Percentiles rank a stretch among this genome's conserved stretches.
Evolutionary conservation across 2,113 vertebrate genomes (phyloP).

Genomic region (Bujurquina vittata): DNA sequence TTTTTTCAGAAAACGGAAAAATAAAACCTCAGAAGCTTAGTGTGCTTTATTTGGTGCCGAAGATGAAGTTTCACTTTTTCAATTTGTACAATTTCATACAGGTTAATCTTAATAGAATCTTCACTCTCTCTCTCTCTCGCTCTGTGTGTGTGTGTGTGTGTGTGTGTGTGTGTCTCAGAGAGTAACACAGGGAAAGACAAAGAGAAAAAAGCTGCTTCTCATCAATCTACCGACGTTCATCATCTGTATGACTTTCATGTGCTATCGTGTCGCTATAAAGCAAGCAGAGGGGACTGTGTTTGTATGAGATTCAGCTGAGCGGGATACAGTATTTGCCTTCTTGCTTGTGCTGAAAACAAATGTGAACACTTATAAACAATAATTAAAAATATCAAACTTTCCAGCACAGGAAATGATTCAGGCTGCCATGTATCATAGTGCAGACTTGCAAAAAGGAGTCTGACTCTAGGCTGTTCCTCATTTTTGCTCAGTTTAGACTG

Average conservation of each 20-base stretch:
- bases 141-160: neutral
- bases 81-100: conserved; percentile 65
- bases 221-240: conserved; percentile 44
- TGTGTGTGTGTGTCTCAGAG: conserved; percentile 21
- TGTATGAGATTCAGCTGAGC: neutral
- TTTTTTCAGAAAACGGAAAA: conserved; percentile 36
- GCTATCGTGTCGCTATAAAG: conserved; percentile 5
- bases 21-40: conserved; percentile 22
- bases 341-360: neutral
- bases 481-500: neutral
- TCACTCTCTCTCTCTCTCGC: neutral
- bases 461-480: neutral
- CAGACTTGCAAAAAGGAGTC: neutral
- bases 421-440: neutral
- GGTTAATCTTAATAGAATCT: conserved; percentile 77
- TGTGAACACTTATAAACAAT: neutral
- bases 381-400: neutral
- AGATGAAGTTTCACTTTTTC: conserved; percentile 69
- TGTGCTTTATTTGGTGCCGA: conserved; percentile 49
- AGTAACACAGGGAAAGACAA: conserved; percentile 23
- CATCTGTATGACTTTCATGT: conserved; percentile 40
- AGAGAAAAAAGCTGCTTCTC: conserved; percentile 34
- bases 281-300: neutral
- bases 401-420: neutral
- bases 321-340: neutral